Base-by-base conservation (phyloP, 2,797 vertebrate genomes). In the Cirrhinus molitorella region DNA sequence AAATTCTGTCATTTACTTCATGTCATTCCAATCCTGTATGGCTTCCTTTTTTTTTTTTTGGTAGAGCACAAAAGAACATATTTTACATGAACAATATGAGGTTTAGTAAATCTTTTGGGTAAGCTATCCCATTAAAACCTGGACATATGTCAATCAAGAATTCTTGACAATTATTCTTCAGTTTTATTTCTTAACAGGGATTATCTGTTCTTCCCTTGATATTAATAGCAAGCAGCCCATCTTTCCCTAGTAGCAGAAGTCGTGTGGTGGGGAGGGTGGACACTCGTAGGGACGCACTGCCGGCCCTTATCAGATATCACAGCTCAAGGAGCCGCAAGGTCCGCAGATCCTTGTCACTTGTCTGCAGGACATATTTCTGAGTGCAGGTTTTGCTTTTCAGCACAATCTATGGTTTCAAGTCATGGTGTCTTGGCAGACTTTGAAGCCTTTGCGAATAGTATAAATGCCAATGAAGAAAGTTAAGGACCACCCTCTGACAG, bases 301-400 rank as follows among this genome's bases (percentile, higher is more conserved):
- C 87, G 13, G 85, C 85, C 86, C 55, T 78, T 91, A 90, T 95
- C 93, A 84, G 75, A 93, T 95, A 93, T 95, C 95, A 94, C 88
- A 94, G 88, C 87, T 80, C 83, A 61, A 90, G 90, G 91, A 89
- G 90, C 91, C 81, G 86, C 53, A 43, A 17, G 88, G 80, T 89
- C 67, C 70, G 87, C 88, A 92, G 91, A 93, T 92, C 93, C 89
- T 90, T 78, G 40, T 89, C 84, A 91, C 94, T 94, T 92, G 93
- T 93, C 93, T 84, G 55, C 92, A 91, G 89, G 83, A 89, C 88
- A 87, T 94, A 93, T 92, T 92, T 94, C 91, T 91, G 90, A 89
- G 87, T 89, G 90, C 91, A 93, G 91, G 90, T 94, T 94, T 92
- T 92, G 89, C 92, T 94, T 94, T 94, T 94, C 93, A 94, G 92